A percentile compares a stretch with the other conserved stretches of the same genome.
Evolutionary conservation across 2,888 invertebrate species (phyloP).

Genomic region (Autographa pulchrina): DNA sequence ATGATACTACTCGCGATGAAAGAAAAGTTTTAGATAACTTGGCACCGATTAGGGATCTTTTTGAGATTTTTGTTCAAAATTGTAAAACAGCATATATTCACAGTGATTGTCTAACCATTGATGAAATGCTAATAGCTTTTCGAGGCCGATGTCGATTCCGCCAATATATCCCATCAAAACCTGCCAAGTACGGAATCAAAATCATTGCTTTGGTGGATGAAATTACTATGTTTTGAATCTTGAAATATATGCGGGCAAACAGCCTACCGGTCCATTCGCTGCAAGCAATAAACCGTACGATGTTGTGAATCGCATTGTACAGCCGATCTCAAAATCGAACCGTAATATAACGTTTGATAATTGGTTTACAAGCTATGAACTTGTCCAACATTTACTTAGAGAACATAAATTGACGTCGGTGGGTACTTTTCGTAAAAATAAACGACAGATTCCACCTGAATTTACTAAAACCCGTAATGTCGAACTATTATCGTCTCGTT

Average conservation of each 20-base stretch:
- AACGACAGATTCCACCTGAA: slow-evolving; percentile 11
- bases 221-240: slow-evolving; percentile 40
- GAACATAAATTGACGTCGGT: slow-evolving; percentile 28
- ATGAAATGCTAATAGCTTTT: slow-evolving; percentile 42
- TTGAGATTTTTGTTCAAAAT: slow-evolving; percentile 21
- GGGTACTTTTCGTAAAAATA: slow-evolving; percentile 18
- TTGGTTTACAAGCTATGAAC: slow-evolving; percentile 32
- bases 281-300: slow-evolving; percentile 38
- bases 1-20: slow-evolving; percentile 14
- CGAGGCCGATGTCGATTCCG: slow-evolving; percentile 46
- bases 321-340: slow-evolving; percentile 18
- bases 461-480: not conserved
- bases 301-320: slow-evolving; percentile 30
- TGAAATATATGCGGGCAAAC: slow-evolving; percentile 51
- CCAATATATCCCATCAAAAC: slow-evolving; percentile 43
- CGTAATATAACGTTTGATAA: slow-evolving; percentile 31
- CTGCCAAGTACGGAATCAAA: slow-evolving; percentile 51
- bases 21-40: slow-evolving; percentile 16
- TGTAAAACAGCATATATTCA: slow-evolving; percentile 7
- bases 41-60: slow-evolving; percentile 23
- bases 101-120: slow-evolving; percentile 12
- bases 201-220: slow-evolving; percentile 48
- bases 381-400: slow-evolving; percentile 24
- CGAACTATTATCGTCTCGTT: slow-evolving; percentile 6
- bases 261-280: slow-evolving; percentile 37